phyloP scores from a whole-genome alignment of 2,797 vertebrate genomes.

The Ptychadena robeensis region DNA sequence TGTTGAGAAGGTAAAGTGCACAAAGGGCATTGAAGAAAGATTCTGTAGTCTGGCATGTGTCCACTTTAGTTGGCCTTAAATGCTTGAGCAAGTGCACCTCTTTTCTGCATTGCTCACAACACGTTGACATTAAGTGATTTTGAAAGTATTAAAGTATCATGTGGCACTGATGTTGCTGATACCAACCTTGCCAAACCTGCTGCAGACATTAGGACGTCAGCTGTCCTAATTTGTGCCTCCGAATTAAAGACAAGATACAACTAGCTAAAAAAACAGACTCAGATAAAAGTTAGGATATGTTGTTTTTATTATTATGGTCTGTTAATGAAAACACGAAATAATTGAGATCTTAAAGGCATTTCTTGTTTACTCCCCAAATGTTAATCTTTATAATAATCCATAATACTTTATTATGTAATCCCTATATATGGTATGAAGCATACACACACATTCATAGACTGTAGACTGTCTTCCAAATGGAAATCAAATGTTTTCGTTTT shows the following conservation, averaged over 20 bases:
- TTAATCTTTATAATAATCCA: no score
- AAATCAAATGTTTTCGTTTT: no score
- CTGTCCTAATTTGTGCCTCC: slow-evolving; percentile 53
- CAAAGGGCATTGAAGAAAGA: slow-evolving; percentile 20
- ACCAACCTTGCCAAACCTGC: slow-evolving; percentile 58
- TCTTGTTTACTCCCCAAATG: background rate
- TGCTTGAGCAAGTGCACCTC: slow-evolving; percentile 29
- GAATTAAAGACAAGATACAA: slow-evolving; percentile 55
- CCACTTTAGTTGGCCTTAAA: slow-evolving; percentile 25
- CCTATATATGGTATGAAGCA: no score
- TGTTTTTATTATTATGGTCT: slow-evolving; percentile 13
- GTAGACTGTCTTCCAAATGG: no score
- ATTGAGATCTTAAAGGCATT: background rate
- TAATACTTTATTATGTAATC: no score
- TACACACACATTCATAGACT: no score
- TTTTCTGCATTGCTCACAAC: slow-evolving; percentile 36
- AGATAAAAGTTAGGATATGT: slow-evolving; percentile 20
- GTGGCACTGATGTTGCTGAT: slow-evolving; percentile 50
- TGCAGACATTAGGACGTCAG: slow-evolving; percentile 60
- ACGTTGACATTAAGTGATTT: slow-evolving; percentile 47
- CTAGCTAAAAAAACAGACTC: slow-evolving; percentile 19
- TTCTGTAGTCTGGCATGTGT: slow-evolving; percentile 24
- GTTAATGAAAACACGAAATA: background rate
- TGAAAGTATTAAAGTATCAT: slow-evolving; percentile 59
- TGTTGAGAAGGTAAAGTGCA: slow-evolving; percentile 18